Percentiles rank a stretch among this genome's conserved stretches.
phyloP scores from a whole-genome alignment of 2,113 vertebrate genomes.

The Colius striatus region DNA sequence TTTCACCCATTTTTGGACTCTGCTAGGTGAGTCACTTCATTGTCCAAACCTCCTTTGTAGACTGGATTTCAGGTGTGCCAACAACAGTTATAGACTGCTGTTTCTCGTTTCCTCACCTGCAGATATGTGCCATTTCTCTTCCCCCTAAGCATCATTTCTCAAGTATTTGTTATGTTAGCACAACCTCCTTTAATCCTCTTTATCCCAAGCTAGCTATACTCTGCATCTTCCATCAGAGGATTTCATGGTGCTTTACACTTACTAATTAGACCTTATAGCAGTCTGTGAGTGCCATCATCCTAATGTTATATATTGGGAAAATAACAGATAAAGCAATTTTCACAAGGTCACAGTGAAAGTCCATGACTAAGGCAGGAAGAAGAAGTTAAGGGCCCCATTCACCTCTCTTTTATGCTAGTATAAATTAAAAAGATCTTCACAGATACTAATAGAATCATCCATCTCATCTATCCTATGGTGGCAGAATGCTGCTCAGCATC shows the following conservation, averaged over 20 bases:
- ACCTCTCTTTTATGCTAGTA: slow-evolving; percentile 9
- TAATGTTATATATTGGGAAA: slow-evolving; percentile 12
- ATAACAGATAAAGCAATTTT: slow-evolving; percentile 27
- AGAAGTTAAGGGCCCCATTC: slow-evolving; percentile 10
- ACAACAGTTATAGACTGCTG: not conserved
- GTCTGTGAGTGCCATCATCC: not conserved
- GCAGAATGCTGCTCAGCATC: not conserved
- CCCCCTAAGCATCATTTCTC: not conserved
- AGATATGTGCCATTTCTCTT: not conserved
- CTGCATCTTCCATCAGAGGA: slow-evolving; percentile 29
- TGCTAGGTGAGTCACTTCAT: not conserved
- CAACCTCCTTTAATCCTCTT: slow-evolving; percentile 21
- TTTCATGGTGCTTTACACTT: slow-evolving; percentile 29
- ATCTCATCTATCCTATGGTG: not conserved
- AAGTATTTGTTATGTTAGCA: slow-evolving; percentile 24
- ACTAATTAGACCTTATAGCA: slow-evolving; percentile 33
- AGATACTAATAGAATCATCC: slow-evolving; percentile 17
- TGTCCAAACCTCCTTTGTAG: not conserved
- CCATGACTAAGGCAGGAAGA: not conserved
- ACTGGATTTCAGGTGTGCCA: not conserved
- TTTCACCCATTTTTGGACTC: slow-evolving; percentile 8
- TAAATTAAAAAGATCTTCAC: slow-evolving; percentile 41
- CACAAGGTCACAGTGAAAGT: slow-evolving; percentile 21
- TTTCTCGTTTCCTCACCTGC: not conserved
- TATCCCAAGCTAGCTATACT: not conserved